Evolutionary conservation across 2,797 vertebrate species (phyloP).

Genomic region (Aplochiton taeniatus): DNA sequence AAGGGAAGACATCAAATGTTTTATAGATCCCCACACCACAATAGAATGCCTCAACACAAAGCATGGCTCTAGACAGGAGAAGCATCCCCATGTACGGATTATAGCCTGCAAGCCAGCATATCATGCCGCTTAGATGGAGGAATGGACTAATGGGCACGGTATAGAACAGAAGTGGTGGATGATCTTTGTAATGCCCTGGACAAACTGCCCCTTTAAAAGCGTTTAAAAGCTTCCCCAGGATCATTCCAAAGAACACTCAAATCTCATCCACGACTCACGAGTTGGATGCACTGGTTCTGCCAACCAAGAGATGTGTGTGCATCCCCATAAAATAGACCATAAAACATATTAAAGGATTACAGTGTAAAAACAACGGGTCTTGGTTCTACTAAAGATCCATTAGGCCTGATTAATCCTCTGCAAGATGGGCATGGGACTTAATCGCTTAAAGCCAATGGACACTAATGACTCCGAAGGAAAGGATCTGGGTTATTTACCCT

Average conservation of each 20-base stretch:
- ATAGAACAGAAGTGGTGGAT: constrained; percentile 8
- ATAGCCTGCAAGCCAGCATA: no score
- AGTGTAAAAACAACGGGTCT: constrained; percentile 28
- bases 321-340: constrained; percentile 4
- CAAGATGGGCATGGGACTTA: constrained; percentile 23
- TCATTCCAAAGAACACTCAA: constrained; percentile 1
- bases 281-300: constrained; percentile 14
- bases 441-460: constrained; percentile 20
- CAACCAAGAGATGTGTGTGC: constrained; percentile 16
- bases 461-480: constrained; percentile 1
- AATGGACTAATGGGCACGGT: background rate
- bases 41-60: no score
- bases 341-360: constrained; percentile 38
- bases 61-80: no score
- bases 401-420: constrained; percentile 22
- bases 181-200: constrained; percentile 1
- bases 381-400: constrained; percentile 29
- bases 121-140: background rate
- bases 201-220: background rate
- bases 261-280: constrained; percentile 16
- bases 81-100: no score
- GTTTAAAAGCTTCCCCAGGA: background rate
- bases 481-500: background rate
- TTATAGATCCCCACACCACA: no score
- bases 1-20: no score